Conservation (phyloP, 2,888 invertebrate genomes). For the Aleiodes testaceus region DNA sequence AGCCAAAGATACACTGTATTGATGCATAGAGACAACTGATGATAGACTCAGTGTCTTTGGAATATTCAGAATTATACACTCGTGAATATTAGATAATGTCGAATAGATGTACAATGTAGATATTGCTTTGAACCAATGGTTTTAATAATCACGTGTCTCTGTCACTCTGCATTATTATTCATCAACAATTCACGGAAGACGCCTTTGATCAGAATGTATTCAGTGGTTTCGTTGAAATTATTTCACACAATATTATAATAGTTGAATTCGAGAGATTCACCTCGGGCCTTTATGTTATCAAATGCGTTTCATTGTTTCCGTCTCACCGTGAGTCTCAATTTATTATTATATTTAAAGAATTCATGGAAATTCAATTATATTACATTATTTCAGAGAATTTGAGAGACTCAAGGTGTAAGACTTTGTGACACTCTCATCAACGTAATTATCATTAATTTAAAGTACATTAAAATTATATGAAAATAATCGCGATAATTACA, state of each 20-base stretch:
- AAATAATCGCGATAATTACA: conserved; percentile 37
- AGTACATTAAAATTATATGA: conserved; percentile 18
- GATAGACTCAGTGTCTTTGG: conserved; percentile 1
- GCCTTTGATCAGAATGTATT: conserved; percentile 25
- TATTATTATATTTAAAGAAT: neutral
- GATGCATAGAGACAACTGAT: neutral
- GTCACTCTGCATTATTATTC: conserved; percentile 10
- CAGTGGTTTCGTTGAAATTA: neutral
- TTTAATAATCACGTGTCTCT: conserved; percentile 26
- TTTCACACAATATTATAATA: conserved; percentile 20
- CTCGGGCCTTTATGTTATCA: conserved; percentile 18
- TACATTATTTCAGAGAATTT: neutral
- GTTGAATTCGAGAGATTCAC: neutral
- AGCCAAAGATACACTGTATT: conserved; percentile 34
- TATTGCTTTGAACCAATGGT: conserved; percentile 17
- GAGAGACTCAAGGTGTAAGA: neutral
- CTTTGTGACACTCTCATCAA: conserved; percentile 9
- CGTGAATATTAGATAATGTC: conserved; percentile 21
- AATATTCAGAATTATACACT: neutral
- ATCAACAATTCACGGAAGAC: too few relatives aligned
- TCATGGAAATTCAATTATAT: neutral
- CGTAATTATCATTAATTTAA: neutral
- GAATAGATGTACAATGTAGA: conserved; percentile 8
- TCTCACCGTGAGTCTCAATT: neutral
- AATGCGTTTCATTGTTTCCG: conserved; percentile 4